Conservation (phyloP, 2,113 vertebrate species). For the Grallaria varia region DNA sequence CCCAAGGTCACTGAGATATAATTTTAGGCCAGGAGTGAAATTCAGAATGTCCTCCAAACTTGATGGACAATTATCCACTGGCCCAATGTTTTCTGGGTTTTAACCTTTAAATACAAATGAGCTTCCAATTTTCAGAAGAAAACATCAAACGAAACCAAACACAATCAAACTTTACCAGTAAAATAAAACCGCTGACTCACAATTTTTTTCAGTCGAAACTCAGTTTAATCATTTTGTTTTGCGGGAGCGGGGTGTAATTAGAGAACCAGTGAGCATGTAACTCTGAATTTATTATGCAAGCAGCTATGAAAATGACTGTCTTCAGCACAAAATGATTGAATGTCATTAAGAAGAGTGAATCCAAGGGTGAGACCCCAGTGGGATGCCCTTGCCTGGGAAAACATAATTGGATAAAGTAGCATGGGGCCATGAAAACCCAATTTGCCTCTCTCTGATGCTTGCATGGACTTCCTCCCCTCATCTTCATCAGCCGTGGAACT, state of each 20-base stretch:
- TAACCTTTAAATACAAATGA: not conserved
- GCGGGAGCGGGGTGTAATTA: slow-evolving; percentile 47
- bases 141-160: not conserved
- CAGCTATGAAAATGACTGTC: slow-evolving; percentile 60
- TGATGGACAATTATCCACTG: not conserved
- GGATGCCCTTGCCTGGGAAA: slow-evolving; percentile 41
- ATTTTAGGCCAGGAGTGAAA: not conserved
- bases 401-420: slow-evolving; percentile 56
- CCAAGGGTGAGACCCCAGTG: slow-evolving; percentile 58
- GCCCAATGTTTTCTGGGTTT: not conserved
- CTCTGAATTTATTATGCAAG: slow-evolving; percentile 61
- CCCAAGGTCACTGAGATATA: not conserved
- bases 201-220: not conserved
- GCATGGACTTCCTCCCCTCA: not conserved
- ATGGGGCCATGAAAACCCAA: slow-evolving; percentile 44
- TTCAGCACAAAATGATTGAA: slow-evolving; percentile 69
- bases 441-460: slow-evolving; percentile 33
- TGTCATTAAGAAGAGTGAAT: slow-evolving; percentile 59
- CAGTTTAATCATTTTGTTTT: slow-evolving; percentile 61
- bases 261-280: slow-evolving; percentile 65
- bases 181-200: slow-evolving; percentile 41
- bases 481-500: slow-evolving; percentile 7
- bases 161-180: not conserved
- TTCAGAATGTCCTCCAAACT: not conserved
- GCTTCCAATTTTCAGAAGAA: not conserved